Base-by-base conservation (phyloP, 2,113 vertebrate genomes). In the Gobiocypris rarus region DNA sequence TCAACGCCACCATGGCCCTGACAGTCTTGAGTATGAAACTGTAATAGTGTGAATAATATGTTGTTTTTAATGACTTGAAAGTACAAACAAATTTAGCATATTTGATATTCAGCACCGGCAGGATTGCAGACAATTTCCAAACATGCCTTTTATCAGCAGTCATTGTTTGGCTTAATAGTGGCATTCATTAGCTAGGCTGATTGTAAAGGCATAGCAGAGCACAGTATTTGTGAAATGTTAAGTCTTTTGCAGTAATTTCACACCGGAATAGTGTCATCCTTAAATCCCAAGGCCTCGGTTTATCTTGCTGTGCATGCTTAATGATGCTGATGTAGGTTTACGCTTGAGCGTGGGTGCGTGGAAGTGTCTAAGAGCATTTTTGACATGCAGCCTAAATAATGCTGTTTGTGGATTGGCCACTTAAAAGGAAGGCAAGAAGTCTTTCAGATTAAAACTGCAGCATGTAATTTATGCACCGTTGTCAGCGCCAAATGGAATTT, bases 21-120 rank as follows among this genome's bases (percentile, higher is more conserved):
- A 98, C 96, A 1, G 96, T 99, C 79, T 97, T 95, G 96, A 98
- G 98, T 99, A 96, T 8, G 79, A 22, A 69, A 95, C 95, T 85
- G 7, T 22, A 34, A 56, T 28, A 26, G 13, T n/a, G 4, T 52
- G 9, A 17, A 54, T 48, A 50, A 9, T 65, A 5, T 59, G 11
- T 63, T 1, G 19, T 73, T 22, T 50, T 63, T 63, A 65, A 80
- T 65, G 24, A 79, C 38, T 79, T 79, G n/a, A 59, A 78, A 43
- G 38, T 19, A 59, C 54, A 78, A 45, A 45, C 56, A 79, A 79
- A 73, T 48, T 11, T n/a, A 45, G 69, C 14, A 1, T 28, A 26
- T 31, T 43, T 78, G n/a, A 78, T 19, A 78, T 78, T 45, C 38
- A 63, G n/a, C 4, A 15, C 24, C 5, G n/a, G 4, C 17, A 80